Evolutionary conservation across 2,888 invertebrate genomes (phyloP).

Genomic region (Rhagophthalmus giganteus): DNA sequence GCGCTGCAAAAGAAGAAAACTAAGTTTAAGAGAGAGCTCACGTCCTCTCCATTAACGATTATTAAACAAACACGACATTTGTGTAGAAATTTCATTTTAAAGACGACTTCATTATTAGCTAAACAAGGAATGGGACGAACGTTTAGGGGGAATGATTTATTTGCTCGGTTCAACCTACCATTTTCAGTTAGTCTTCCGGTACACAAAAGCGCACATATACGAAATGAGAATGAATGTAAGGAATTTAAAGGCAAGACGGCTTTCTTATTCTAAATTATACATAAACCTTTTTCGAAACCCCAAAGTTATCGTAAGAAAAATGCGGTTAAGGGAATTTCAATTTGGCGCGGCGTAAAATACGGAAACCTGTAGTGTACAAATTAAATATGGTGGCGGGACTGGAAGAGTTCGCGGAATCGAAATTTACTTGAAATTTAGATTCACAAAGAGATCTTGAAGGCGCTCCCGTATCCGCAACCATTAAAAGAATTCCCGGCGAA

Average conservation of each 20-base stretch:
- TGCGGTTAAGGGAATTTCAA: no score
- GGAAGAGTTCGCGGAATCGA: slow-evolving; percentile 20
- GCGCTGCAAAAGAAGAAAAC: slow-evolving; percentile 57
- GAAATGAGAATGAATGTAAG: slow-evolving; percentile 12
- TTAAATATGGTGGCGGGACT: slow-evolving; percentile 14
- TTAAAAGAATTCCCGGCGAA: slow-evolving; percentile 35
- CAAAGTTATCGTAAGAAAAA: no score
- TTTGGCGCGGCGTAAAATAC: slow-evolving; percentile 17
- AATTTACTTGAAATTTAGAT: slow-evolving; percentile 25
- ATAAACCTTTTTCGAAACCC: no score
- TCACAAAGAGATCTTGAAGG: slow-evolving; percentile 20
- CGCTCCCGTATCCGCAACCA: slow-evolving; percentile 24
- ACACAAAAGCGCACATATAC: slow-evolving; percentile 3
- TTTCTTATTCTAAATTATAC: not conserved
- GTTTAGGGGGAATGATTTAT: slow-evolving; percentile 33
- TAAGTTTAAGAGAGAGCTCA: slow-evolving; percentile 8
- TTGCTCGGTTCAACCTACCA: slow-evolving; percentile 5
- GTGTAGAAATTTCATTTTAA: slow-evolving; percentile 7
- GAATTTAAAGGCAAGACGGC: slow-evolving; percentile 3
- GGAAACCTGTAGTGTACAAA: slow-evolving; percentile 20
- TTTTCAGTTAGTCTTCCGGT: not conserved
- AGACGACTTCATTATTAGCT: slow-evolving; percentile 20
- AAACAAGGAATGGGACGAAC: slow-evolving; percentile 34
- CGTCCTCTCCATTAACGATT: slow-evolving; percentile 6
- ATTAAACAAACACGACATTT: slow-evolving; percentile 8